Evolutionary conservation across 2,888 invertebrate species (phyloP), one percentile per base, ranked within the genome.

Genomic region (Cecidostiba fungosa): DNA sequence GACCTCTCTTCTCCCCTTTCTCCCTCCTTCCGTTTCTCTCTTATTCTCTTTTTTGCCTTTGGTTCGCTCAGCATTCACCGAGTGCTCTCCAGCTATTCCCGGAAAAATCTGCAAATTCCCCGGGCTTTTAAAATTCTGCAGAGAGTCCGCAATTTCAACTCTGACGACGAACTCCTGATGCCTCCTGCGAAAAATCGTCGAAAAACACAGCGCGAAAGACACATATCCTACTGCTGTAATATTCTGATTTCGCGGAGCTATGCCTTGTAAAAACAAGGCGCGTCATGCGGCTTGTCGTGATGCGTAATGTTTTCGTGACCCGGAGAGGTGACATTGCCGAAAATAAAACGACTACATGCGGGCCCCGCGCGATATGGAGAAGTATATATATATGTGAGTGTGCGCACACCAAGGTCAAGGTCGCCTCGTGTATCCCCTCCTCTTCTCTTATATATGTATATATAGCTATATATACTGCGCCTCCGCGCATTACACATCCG

Each of bases 321-420:
- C 88, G 88, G 87, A 74, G 59, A 81, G 87, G 84, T 90, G 91
- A 91, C 91, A 91, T 91, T 91, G 91, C 90, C 91, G 87, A 92
- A 93, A 92, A 90, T 90, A 90, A 87, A 90, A 89, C 39, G 29
- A 89, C 87, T 90, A 90, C 54, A 88, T 74, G 79, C 90, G 89
- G 88, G 90, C 89, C 80, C 77, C 86, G 89, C n/a, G 72, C 19
- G 6, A 59, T 59, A 89, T 89, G 88, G 89, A 87, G 88, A 39
- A 66, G 66, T 66, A 12, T 66, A 16, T 66, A 16, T 29, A 14
- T 66, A 29, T 23, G 19, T 19, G 50, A 0, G 19, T 69, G 32
- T 19, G 89, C 90, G 90, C 6, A n/a, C 6, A 90, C 90, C 93
- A 93, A 93, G 93, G 93, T 91, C 90, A 91, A 91, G 92, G 92